A percentile compares a stretch with the other conserved stretches of the same genome.
These are phyloP conservation scores for Holcopasites calliopsidis DNA, from an alignment of 1,140 invertebrate genomes.

Conservation along the genomic window DNA sequence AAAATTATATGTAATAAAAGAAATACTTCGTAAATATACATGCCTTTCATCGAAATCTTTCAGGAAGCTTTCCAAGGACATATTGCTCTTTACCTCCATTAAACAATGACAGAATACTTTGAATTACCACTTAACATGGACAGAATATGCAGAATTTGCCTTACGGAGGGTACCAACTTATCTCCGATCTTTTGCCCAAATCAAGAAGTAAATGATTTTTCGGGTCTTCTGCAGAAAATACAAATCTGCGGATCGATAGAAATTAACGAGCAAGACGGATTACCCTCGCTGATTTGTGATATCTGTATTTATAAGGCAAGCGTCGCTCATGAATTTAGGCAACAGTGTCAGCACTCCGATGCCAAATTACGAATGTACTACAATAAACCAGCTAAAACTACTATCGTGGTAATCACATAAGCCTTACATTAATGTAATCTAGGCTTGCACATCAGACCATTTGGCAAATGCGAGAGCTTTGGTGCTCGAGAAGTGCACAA, in stretches of 20 bases:
- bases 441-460: too few relatives aligned
- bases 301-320: constrained; percentile 75
- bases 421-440: background rate
- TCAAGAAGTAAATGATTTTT: constrained; percentile 61
- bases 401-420: constrained; percentile 64
- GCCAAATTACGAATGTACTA: constrained; percentile 72
- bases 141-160: constrained; percentile 74
- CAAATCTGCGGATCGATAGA: constrained; percentile 75
- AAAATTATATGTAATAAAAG: background rate
- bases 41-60: constrained; percentile 4
- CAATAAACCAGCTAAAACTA: constrained; percentile 72
- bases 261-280: constrained; percentile 75
- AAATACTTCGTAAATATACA: background rate
- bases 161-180: constrained; percentile 72
- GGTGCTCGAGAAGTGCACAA: too few relatives aligned
- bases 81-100: background rate
- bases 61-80: constrained; percentile 20
- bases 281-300: constrained; percentile 75
- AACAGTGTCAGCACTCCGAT: constrained; percentile 76
- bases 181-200: constrained; percentile 72
- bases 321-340: constrained; percentile 76
- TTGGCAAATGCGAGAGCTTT: too few relatives aligned
- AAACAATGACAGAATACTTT: constrained; percentile 70
- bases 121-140: constrained; percentile 72
- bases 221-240: constrained; percentile 72